Evolutionary conservation across 2,113 vertebrate species (phyloP), one percentile per base, ranked within the genome.

Genomic region (Chaetodon trifascialis): DNA sequence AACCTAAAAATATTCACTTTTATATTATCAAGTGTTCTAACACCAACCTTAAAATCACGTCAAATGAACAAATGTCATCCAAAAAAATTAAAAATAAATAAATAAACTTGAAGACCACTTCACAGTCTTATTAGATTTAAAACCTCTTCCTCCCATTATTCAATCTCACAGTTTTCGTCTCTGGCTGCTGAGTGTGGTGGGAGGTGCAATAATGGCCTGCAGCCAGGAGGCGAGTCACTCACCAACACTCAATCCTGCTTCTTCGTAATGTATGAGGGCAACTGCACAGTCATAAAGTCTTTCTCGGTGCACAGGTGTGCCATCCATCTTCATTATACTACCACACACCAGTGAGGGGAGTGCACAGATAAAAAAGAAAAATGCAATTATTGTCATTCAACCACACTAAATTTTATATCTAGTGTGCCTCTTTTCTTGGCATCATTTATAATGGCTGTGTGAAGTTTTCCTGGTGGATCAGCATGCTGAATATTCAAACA

Each of bases 291-390:
- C 80, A 80, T 68, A 71, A 87, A 88, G 68, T 82, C 79, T 75
- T 30, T 52, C 49, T 73, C 62, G 46, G 71, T 46, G 79, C 60
- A 65, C 60, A 77, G 79, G 73, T 78, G 54, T 52, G 46, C 40
- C 49, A 80, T 89, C 79, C 38, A 66, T 92, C 89, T 84, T 81
- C 65, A 88, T 92, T 86, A 89, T 49, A 38, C 42, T 3, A 38
- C 67, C 58, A 67, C 78, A 67, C 60, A 71, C 36, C 60, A 67
- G 55, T 5, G 30, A 82, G 49, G 38, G 52, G 25, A 54, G 51
- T 49, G 52, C 75, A 80, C 40, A 42, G 64, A 67, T 64, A 36
- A 55, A 80, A 81, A 70, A 49, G 85, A 7, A 63, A 73, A 68
- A 6, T 36, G 55, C n/a, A 76, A 74, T 80, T 42, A 74, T 82